Conservation (phyloP, 2,888 invertebrate genomes). For the Lepidonotus clava region DNA sequence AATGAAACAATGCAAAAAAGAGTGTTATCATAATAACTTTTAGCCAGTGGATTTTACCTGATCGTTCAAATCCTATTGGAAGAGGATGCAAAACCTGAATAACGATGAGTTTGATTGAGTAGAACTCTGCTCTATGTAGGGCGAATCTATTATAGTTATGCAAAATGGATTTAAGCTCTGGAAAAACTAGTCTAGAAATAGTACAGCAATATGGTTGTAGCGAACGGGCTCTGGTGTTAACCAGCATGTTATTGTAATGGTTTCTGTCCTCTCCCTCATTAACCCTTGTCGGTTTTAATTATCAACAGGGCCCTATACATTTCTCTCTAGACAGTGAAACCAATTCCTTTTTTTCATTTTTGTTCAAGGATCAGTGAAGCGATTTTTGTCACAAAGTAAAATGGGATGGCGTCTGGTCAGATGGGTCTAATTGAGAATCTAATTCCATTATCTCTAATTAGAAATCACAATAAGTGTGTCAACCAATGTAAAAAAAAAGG, state of each 20-base stretch:
- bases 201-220: neutral
- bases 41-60: neutral
- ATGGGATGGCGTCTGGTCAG: no score
- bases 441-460: constrained; percentile 40
- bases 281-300: neutral
- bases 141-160: no score
- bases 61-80: neutral
- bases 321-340: neutral
- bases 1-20: neutral
- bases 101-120: no score
- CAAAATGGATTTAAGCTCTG: no score
- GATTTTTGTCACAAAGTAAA: no score
- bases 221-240: neutral
- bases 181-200: neutral
- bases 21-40: neutral
- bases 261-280: neutral
- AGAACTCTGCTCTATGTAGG: no score
- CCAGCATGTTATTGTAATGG: neutral
- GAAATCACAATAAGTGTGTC: constrained; percentile 27
- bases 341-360: neutral
- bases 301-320: neutral
- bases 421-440: neutral
- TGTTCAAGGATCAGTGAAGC: no score
- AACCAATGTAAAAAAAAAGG: neutral
- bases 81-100: no score